Base-by-base conservation (phyloP, 2,113 vertebrate species). In the Pachypanchax playfairii region DNA sequence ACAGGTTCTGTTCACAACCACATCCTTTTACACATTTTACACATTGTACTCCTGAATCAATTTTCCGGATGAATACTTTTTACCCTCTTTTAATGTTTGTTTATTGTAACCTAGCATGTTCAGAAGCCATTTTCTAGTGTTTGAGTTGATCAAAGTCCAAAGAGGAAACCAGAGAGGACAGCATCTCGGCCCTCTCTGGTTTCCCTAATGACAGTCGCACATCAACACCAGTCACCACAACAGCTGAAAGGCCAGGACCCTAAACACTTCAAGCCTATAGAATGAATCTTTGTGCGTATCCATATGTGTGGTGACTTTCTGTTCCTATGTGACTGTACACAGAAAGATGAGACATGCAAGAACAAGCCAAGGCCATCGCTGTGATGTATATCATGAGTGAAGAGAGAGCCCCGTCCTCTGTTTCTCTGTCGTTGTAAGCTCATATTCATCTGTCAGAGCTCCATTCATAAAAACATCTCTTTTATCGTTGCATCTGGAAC, bases 401-500 rank as follows among this genome's bases (percentile, higher is more conserved):
- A 47, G 80, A 87, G 48, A 84, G 82, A 85, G 70, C 59, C 50
- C 70, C 44, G 65, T 84, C 85, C 79, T 79, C 73, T 80, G 75
- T 67, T 86, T 87, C 80, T 74, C 69, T 84, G 76, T 59, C 20
- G 71, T 80, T 76, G 74, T 86, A 81, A 86, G 79, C 82, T 86
- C 76, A 84, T 64, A 82, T 73, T 79, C 70, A 67, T 85, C 87
- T 79, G 68, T 84, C 86, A 88, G 87, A 56, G 77, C 28, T 53
- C 83, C 85, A 83, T 87, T 91, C 90, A 89, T 76, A 75, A 68
- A 85, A 85, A 84, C 76, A 81, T 87, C 82, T 88, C 80, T 88
- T 87, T 81, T 90, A 84, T 91, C 85, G 93, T 87, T 89, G 82
- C 80, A 85, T 87, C 86, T 83, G 80, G 79, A 82, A 81, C 77